Base-by-base conservation (phyloP, 1,140 invertebrate genomes). In the Drosophila biarmipes region DNA sequence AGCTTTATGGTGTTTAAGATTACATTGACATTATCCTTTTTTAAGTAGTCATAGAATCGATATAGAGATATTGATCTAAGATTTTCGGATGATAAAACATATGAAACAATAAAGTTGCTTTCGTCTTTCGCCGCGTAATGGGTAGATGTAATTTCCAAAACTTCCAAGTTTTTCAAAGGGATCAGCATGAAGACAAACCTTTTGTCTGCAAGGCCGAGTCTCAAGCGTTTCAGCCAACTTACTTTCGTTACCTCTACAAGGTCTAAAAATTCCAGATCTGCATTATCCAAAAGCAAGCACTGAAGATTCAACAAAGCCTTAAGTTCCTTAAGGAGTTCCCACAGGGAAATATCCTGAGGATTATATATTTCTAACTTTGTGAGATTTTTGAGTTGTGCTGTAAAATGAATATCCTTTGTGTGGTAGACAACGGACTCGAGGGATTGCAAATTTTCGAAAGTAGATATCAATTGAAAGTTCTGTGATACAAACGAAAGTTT, bases 111-210 rank as follows among this genome's bases (percentile, higher is more conserved):
- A 6, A 38, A 54, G 21, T 54, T 54, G 34, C 14, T 10, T 24
- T 38, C 52, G 15, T 24, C 12, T 24, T 24, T 12, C 8, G 19
- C 19, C 6, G 52, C 52, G 19, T 24, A 12, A 24, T 54, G 52
- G 10, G 19, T 24, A 3, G 52, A 54, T 15, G 52, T 38, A 6
- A 54, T 54, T 54, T 54, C 52, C 52, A 54, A 15, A 19, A 38
- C 52, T 54, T 54, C 52, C 2, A 54, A 34, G 15, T 37, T 11
- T 11, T n/a, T 37, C 10, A 54, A 15, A 15, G 6, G 10, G 17
- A 38, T 21, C 14, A 54, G 52, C 14, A 54, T n/a, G 15, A n/a
- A 38, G 19, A 54, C n/a, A 11, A 38, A 38, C n/a, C 15, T 15
- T 15, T 54, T 54, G 3, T 12, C n/a, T 6, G 34, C 19, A n/a